Percentiles rank a stretch among this genome's conserved stretches.
Conservation (phyloP, 1,140 invertebrate genomes). For the Rhyzopertha dominica region DNA sequence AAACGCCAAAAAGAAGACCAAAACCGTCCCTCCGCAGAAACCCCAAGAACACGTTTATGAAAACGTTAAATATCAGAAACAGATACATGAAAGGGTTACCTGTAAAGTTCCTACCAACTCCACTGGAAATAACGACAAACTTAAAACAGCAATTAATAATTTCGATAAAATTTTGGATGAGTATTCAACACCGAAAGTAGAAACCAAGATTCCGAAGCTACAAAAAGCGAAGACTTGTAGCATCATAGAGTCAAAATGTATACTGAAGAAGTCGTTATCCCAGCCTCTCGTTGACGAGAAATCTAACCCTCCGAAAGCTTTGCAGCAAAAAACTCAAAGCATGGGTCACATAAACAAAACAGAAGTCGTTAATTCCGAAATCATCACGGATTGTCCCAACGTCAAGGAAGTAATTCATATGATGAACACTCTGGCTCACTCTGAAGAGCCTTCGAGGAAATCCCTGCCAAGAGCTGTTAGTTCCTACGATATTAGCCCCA, state of each 20-base stretch:
- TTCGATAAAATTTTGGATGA: conserved; percentile 60
- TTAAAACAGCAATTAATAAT: conserved; percentile 56
- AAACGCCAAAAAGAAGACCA: conserved; percentile 15
- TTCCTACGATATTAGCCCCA: conserved; percentile 6
- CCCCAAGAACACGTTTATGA: conserved; percentile 45
- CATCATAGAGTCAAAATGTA: conserved; percentile 58
- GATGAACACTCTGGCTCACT: conserved; percentile 30
- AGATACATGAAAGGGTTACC: too few species aligned
- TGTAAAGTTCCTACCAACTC: too few species aligned
- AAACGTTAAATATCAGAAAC: conserved; percentile 49
- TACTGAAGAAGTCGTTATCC: conserved; percentile 49
- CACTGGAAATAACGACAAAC: conserved; percentile 54
- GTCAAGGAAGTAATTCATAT: conserved; percentile 33
- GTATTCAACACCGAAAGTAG: conserved; percentile 25
- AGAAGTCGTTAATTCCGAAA: too few species aligned
- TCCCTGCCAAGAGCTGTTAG: conserved; percentile 15
- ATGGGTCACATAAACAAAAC: too few species aligned
- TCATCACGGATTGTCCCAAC: too few species aligned
- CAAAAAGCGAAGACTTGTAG: conserved; percentile 59
- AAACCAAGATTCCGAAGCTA: conserved; percentile 45
- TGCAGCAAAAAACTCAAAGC: conserved; percentile 1
- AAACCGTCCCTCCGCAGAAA: too few species aligned
- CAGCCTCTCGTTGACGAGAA: conserved; percentile 23
- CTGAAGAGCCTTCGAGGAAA: conserved; percentile 21
- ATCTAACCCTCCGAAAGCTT: neutral